Base-by-base conservation (phyloP, 2,797 vertebrate species). In the Microctenopoma lineatum region DNA sequence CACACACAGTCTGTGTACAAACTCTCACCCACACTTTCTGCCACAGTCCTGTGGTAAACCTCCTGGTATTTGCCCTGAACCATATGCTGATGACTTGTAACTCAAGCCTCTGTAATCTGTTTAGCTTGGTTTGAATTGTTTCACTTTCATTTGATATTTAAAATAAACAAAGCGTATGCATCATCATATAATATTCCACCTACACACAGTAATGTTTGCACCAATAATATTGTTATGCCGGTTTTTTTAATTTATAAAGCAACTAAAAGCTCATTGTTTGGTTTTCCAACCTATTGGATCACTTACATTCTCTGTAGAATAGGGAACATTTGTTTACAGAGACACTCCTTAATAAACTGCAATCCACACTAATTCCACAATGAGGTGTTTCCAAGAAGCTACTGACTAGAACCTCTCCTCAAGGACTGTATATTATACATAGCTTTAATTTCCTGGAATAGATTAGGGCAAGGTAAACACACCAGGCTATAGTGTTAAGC, bases 361-460 rank as follows among this genome's bases (percentile, higher is more conserved):
- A 5, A 51, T 51, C 27, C 15, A 27, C 36, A 32, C 2, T 21
- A 26, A 47, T 55, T 59, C 21, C 25, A 48, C n/a, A 25, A 18
- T 68, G 12, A 16, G 45, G 44, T 69, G 15, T 70, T 62, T 60
- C 4, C 41, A 57, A 62, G 15, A 65, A 62, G 38, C 4, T 63
- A 42, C 11, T 38, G 36, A 38, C 36, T 38, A 11, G 2, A 38
- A 21, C 44, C 0, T 52, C 44, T 65, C 64, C 38, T 77, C 34
- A 29, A 27, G 46, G 73, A 76, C 60, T n/a, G 26, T 50, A 80
- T 77, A 52, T 70, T 75, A 68, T 73, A 70, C 68, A 54, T 59
- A 81, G 61, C 38, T 90, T 84, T 85, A 81, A 90, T 92, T 88
- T 92, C 85, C 86, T 86, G 74, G 59, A 59, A 66, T 74, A 67